A percentile compares a stretch with the other conserved stretches of the same genome.
Evolutionary conservation across 2,113 vertebrate species (phyloP).

Genomic region (Climacteris rufus): DNA sequence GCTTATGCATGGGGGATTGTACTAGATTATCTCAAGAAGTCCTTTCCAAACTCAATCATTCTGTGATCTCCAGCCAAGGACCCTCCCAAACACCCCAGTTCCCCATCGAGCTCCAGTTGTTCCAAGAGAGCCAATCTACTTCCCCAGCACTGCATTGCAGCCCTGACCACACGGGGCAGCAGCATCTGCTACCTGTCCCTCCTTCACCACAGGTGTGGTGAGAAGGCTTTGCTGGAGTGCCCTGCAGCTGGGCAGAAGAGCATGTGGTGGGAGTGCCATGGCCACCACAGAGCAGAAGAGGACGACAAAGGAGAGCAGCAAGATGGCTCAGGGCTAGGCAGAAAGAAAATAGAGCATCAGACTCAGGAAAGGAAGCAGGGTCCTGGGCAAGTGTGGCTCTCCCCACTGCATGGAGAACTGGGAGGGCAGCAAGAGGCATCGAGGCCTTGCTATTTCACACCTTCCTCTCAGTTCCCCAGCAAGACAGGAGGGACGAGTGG

Average conservation of each 20-base stretch:
- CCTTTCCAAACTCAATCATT: not conserved
- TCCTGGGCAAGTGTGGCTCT: not conserved
- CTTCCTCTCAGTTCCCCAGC: not conserved
- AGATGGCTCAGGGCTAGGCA: not conserved
- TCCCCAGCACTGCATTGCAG: not conserved
- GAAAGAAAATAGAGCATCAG: not conserved
- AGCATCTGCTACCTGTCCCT: not conserved
- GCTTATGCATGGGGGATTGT: not conserved
- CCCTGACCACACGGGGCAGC: not conserved
- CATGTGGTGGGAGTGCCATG: not conserved
- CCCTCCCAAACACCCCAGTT: not conserved
- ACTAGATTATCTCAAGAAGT: not conserved
- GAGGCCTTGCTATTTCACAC: not conserved
- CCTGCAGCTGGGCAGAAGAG: not conserved
- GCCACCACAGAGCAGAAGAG: not conserved
- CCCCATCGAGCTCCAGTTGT: not conserved
- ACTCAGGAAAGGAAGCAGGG: fast-evolving
- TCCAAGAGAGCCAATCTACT: not conserved
- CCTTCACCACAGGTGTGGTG: not conserved
- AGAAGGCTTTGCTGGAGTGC: not conserved
- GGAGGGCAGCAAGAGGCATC: not conserved
- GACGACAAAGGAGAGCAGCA: not conserved
- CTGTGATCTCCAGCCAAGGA: not conserved
- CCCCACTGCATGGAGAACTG: not conserved
- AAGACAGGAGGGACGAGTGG: not conserved